Percentiles rank a stretch among this genome's conserved stretches.
These are phyloP conservation scores for Lates calcarifer DNA, from an alignment of 2,113 vertebrate species.

Conservation along the genomic window DNA sequence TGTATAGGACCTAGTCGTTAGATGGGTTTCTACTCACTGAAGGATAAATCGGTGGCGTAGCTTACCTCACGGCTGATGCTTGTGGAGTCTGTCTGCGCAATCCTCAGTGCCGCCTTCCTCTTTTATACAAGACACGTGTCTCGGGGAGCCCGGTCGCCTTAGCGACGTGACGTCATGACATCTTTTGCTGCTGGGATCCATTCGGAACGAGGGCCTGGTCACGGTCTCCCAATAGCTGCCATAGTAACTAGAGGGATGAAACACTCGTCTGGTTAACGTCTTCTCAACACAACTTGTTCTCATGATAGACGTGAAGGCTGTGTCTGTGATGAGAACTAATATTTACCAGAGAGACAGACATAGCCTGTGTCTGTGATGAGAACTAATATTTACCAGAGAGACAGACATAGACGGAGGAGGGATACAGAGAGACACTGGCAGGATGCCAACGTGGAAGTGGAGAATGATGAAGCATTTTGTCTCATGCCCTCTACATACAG, in stretches of 20 bases:
- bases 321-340: not conserved
- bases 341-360: not conserved
- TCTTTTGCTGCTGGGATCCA: conserved; percentile 60
- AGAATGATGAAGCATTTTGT: conserved; percentile 30
- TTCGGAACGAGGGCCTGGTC: conserved; percentile 68
- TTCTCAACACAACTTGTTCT: not conserved
- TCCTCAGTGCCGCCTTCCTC: not conserved
- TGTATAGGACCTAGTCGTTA: accelerated
- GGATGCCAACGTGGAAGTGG: not conserved
- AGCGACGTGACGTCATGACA: conserved; percentile 81
- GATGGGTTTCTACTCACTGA: accelerated
- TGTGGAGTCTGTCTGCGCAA: conserved; percentile 67
- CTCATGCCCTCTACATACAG: not conserved
- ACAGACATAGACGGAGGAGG: not conserved
- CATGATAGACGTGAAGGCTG: accelerated
- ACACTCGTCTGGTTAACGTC: not conserved
- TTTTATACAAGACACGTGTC: conserved; percentile 82
- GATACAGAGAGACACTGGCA: not conserved
- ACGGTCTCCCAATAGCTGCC: conserved; percentile 58
- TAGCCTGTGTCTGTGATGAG: not conserved
- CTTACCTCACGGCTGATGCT: conserved; percentile 76
- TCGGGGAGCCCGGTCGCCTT: conserved; percentile 71
- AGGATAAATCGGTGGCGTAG: accelerated
- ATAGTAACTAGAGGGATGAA: conserved; percentile 43
- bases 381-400: not conserved